Evolutionary conservation across 2,888 invertebrate species (phyloP), one percentile per base, ranked within the genome.

Genomic region (Dichetophora obliterata): DNA sequence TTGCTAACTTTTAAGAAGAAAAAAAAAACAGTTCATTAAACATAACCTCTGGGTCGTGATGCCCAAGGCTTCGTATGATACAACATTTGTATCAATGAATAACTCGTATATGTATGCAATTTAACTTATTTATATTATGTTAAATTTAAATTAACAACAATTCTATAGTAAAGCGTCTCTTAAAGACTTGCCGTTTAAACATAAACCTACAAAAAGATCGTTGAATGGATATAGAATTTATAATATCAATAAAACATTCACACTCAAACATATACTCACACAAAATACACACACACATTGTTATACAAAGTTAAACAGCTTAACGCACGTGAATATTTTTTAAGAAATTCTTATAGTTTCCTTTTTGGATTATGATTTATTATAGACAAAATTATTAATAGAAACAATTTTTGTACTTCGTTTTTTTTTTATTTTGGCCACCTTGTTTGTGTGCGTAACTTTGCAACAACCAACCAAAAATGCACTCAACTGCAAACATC

Each of bases 391-490:
- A n/a, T 16, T 37, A n/a, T 37, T 66, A 19, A 31, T n/a, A 16
- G 8, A 70, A 54, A 31, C 16, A 31, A n/a, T 14, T 16, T 54
- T 70, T 34, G 43, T 75, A 69, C 76, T 76, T 75, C 75, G 31
- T 77, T 77, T 68, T 52, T 65, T 37, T 75, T 71, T 65, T 61
- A 72, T 43, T 75, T 68, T 50, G 31, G 59, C 11, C 37, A 76
- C 68, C 57, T n/a, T n/a, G n/a, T 50, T 75, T 69, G 77, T 75
- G 68, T 70, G 37, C 73, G 63, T 78, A 69, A 24, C 76, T 70
- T 34, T 37, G 66, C 43, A 63, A 73, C 19, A 52, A 65, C 59
- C 34, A 54, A 31, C 37, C 19, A 65, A 65, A 68, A 24, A 68
- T 68, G 68, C 61, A 75, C 75, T 19, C 37, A 66, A 31, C 75